Percentiles rank a stretch among this genome's conserved stretches.
Evolutionary conservation across 1,140 invertebrate genomes (phyloP).

Genomic region (Parapsyche elsis): DNA sequence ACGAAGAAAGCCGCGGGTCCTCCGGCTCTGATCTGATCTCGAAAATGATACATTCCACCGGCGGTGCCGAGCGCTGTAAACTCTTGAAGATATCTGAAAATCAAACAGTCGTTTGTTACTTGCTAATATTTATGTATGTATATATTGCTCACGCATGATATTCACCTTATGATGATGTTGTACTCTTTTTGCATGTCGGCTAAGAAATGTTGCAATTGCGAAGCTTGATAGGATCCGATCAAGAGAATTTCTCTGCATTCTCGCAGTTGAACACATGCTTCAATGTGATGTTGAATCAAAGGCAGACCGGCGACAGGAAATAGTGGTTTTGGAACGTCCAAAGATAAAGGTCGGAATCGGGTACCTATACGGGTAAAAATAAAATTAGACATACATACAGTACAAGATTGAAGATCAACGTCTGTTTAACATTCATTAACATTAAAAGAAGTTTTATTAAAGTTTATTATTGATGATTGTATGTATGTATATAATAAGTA

Average conservation of each 20-base stretch:
- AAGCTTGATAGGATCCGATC: slow-evolving; percentile 90
- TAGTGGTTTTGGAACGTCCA: slow-evolving; percentile 96
- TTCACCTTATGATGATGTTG: slow-evolving; percentile 82
- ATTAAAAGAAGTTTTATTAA: too few relatives aligned
- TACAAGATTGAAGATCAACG: too few relatives aligned
- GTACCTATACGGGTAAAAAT: slow-evolving; percentile 87
- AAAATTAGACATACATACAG: too few relatives aligned
- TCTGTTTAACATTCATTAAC: too few relatives aligned
- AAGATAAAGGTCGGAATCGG: slow-evolving; percentile 93
- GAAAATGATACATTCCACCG: slow-evolving; percentile 97
- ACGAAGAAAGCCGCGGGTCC: slow-evolving; percentile 93
- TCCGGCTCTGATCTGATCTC: slow-evolving; percentile 93
- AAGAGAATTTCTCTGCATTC: slow-evolving; percentile 92
- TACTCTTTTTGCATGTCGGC: slow-evolving; percentile 85
- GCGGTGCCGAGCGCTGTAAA: slow-evolving; percentile 94
- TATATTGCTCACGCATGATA: background rate
- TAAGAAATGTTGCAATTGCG: slow-evolving; percentile 87
- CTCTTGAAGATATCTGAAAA: slow-evolving; percentile 89
- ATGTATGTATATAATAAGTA: too few relatives aligned
- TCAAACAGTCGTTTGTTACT: background rate
- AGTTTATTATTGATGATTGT: too few relatives aligned
- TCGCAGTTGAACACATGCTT: slow-evolving; percentile 85
- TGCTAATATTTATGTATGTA: slow-evolving; percentile 15
- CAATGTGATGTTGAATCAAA: slow-evolving; percentile 97
- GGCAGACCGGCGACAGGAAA: slow-evolving; percentile 97